Evolutionary conservation across 1,140 invertebrate species (phyloP).

Genomic region (Drosophila pseudoobscura): DNA sequence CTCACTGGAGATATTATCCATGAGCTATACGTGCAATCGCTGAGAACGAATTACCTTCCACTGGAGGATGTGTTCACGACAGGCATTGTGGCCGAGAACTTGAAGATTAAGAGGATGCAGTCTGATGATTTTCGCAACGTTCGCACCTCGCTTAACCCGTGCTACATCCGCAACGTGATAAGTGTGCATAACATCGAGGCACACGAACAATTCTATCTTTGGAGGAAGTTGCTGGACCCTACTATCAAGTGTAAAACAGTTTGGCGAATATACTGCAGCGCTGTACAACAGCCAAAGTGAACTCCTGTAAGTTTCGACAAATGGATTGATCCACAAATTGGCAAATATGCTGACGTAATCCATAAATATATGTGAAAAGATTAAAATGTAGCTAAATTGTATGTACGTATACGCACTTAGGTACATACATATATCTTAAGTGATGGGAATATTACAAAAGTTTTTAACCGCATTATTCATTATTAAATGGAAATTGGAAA

Average conservation of each 20-base stretch:
- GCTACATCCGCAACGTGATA: slow-evolving; percentile 90
- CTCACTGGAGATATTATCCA: slow-evolving; percentile 88
- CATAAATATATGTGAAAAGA: no score
- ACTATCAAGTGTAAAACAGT: slow-evolving; percentile 89
- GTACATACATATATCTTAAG: no score
- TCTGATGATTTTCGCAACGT: slow-evolving; percentile 93
- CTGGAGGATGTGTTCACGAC: slow-evolving; percentile 95
- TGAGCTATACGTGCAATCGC: slow-evolving; percentile 87
- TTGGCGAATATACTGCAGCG: slow-evolving; percentile 8
- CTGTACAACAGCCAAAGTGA: no score
- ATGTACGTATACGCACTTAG: no score
- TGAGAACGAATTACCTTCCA: slow-evolving; percentile 89
- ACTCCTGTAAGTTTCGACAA: no score
- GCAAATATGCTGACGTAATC: no score
- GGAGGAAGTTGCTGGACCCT: slow-evolving; percentile 93
- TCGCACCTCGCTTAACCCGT: slow-evolving; percentile 90
- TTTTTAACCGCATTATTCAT: no score
- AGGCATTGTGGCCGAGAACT: slow-evolving; percentile 91
- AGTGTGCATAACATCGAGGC: slow-evolving; percentile 95
- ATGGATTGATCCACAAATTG: no score
- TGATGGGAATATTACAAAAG: no score
- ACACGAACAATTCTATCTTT: slow-evolving; percentile 94
- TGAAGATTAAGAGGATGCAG: slow-evolving; percentile 89
- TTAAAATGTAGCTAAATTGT: no score
- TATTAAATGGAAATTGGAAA: no score